A percentile compares a stretch with the other conserved stretches of the same genome.
These are phyloP conservation scores for Aeoliscus strigatus DNA, from an alignment of 2,797 vertebrate genomes.

Conservation along the genomic window DNA sequence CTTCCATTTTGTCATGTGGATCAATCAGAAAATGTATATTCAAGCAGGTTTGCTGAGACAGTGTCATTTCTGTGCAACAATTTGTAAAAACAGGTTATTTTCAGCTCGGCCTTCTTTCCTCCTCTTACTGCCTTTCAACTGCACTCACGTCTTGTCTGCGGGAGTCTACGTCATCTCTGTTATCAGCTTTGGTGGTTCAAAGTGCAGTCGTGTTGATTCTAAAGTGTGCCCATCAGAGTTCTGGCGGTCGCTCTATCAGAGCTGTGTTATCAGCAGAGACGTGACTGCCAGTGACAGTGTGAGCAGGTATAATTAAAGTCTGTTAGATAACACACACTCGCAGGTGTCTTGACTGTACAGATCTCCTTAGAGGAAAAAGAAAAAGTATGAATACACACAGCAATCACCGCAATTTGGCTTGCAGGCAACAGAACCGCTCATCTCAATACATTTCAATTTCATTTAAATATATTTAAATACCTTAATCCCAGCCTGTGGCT, in stretches of 20 bases:
- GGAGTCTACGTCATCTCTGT: constrained; percentile 8
- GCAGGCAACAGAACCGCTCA: constrained; percentile 48
- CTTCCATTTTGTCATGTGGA: no score
- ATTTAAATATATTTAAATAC: constrained; percentile 71
- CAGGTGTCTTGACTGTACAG: constrained; percentile 36
- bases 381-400: constrained; percentile 51
- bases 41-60: no score
- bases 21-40: no score
- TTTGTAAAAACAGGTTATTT: no score
- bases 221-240: constrained; percentile 1
- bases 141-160: not conserved
- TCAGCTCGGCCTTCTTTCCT: no score
- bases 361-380: constrained; percentile 31
- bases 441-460: constrained; percentile 73
- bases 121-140: not conserved
- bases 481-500: constrained; percentile 45
- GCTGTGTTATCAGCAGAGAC: constrained; percentile 1
- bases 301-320: constrained; percentile 29
- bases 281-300: constrained; percentile 6
- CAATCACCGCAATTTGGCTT: constrained; percentile 64
- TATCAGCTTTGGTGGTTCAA: constrained; percentile 1
- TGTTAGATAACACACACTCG: constrained; percentile 31
- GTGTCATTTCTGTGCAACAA: no score
- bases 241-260: not conserved
- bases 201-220: constrained; percentile 1